These are phyloP conservation scores for Cantharis lateralis DNA, from an alignment of 2,888 invertebrate species.

Conservation along the genomic window DNA sequence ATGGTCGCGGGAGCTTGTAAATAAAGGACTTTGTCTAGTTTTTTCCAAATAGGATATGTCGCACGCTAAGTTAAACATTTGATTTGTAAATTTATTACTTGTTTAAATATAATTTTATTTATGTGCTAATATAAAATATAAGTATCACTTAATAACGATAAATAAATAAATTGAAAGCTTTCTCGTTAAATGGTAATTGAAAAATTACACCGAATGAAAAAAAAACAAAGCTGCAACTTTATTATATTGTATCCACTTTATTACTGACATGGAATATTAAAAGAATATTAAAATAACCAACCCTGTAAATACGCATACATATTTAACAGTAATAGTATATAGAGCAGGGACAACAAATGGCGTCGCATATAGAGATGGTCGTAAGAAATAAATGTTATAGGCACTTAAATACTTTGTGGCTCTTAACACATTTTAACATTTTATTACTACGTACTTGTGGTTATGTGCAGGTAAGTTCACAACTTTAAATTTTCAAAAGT, in stretches of 20 bases:
- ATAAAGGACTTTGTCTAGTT: background rate
- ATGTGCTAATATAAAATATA: background rate
- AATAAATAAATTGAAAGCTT: background rate
- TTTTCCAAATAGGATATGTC: background rate
- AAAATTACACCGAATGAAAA: background rate
- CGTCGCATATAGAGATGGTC: slow-evolving; percentile 25
- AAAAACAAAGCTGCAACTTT: background rate
- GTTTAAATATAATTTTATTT: background rate
- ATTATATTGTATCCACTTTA: slow-evolving; percentile 1
- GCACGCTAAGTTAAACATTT: background rate
- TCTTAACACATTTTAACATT: slow-evolving; percentile 34
- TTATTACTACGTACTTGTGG: slow-evolving; percentile 26
- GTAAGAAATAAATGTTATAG: slow-evolving; percentile 38
- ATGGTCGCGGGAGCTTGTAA: background rate
- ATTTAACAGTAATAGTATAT: slow-evolving; percentile 15
- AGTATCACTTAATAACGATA: background rate
- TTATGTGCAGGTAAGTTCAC: slow-evolving; percentile 15
- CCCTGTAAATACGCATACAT: slow-evolving; percentile 4
- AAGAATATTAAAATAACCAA: slow-evolving; percentile 1
- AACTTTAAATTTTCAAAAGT: background rate
- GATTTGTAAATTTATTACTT: background rate
- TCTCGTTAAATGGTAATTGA: background rate
- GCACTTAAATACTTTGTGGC: slow-evolving; percentile 42
- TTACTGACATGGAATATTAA: background rate
- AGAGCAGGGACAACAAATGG: slow-evolving; percentile 18